phyloP scores from a whole-genome alignment of 2,113 vertebrate genomes.

The Pycnonotus jocosus region DNA sequence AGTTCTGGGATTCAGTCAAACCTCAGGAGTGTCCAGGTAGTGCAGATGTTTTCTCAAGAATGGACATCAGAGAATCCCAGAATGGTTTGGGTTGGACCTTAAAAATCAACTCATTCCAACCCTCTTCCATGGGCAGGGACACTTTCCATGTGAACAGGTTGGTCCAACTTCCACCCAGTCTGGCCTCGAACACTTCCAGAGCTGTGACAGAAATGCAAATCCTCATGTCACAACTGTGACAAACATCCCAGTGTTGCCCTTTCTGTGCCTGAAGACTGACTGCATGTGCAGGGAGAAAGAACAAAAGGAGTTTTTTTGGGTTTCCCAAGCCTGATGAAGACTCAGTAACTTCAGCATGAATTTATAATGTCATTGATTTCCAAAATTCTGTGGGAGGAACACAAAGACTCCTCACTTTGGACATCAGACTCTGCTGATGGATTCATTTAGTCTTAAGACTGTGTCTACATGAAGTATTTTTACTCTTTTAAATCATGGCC shows the following conservation, averaged over 20 bases:
- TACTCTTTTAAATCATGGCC: background rate
- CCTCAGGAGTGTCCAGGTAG: background rate
- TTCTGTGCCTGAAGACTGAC: background rate
- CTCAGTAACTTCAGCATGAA: background rate
- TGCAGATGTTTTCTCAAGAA: background rate
- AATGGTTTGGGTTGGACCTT: background rate
- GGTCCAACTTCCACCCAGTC: background rate
- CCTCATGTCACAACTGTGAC: background rate
- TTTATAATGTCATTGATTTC: background rate
- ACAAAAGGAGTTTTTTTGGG: background rate
- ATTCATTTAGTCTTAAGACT: background rate
- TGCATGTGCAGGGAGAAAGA: background rate
- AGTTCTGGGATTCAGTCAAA: background rate
- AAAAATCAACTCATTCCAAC: background rate
- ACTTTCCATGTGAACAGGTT: background rate
- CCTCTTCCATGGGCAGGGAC: background rate
- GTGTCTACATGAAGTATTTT: background rate
- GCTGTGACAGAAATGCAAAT: background rate
- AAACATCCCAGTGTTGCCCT: background rate
- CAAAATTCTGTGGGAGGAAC: background rate
- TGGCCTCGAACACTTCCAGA: background rate
- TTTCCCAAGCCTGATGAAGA: background rate
- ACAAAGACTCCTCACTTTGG: background rate
- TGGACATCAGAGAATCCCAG: background rate
- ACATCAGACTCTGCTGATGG: background rate